phyloP scores from a whole-genome alignment of 2,888 invertebrate genomes.

The Ctena decussata region DNA sequence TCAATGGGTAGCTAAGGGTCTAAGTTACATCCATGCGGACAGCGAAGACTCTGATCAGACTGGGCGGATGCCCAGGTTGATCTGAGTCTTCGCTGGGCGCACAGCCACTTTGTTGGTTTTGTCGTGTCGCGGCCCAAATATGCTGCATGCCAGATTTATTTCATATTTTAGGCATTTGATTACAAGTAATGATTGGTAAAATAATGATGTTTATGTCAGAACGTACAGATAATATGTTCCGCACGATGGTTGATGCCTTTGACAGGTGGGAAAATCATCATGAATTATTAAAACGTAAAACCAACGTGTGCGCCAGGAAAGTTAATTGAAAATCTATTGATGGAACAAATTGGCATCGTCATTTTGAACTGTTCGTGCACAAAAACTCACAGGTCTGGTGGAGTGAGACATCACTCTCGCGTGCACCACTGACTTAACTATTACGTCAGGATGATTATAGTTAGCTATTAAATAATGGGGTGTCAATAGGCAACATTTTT shows the following conservation, averaged over 20 bases:
- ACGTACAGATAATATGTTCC: background rate
- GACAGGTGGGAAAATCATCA: background rate
- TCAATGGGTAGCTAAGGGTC: too few species aligned
- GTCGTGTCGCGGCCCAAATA: too few species aligned
- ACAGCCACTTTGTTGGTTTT: too few species aligned
- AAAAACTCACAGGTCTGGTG: background rate
- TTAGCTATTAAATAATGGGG: background rate
- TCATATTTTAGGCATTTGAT: background rate
- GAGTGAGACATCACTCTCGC: too few species aligned
- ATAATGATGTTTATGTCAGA: slow-evolving; percentile 1
- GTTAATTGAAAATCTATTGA: background rate
- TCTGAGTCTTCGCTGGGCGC: too few species aligned
- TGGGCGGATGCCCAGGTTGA: too few species aligned
- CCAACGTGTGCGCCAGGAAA: background rate
- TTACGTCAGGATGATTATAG: background rate
- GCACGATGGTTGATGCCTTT: background rate
- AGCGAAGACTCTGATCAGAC: too few species aligned
- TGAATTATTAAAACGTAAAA: background rate
- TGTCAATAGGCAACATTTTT: too few species aligned
- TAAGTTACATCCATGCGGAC: too few species aligned
- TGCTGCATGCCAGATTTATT: too few species aligned
- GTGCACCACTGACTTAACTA: background rate
- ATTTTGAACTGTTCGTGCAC: background rate
- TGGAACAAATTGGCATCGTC: background rate
- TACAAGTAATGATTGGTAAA: slow-evolving; percentile 3